Evolutionary conservation across 2,113 vertebrate species (phyloP), one percentile per base, ranked within the genome.

Genomic region (Thinocorus orbignyianus): DNA sequence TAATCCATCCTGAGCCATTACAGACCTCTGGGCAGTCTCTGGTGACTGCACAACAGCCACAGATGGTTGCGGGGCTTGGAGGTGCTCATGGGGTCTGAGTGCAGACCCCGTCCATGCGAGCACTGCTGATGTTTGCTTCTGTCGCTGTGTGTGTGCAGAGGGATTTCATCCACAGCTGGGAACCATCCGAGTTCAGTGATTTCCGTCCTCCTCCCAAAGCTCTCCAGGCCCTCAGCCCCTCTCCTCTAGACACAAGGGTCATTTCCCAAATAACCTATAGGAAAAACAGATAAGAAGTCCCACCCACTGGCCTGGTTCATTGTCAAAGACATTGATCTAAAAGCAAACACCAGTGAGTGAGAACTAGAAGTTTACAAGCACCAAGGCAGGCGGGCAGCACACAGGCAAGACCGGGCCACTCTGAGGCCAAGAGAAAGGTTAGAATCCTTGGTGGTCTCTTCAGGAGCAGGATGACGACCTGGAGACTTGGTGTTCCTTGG

Each of bases 101-200:
- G 5, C n/a, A 30, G 64, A 51, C 37, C 39, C 4, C 1, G 0
- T 0, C 4, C 1, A 6, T 1, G 3, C 3, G 24, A 13, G n/a
- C 3, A 2, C 5, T 2, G 0, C 0, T 4, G 33, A 0, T 5
- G 0, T 5, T n/a, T 19, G 8, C 28, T 68, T 48, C 23, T 70
- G 18, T 26, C 52, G 3, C 14, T 54, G 37, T 51, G 30, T 35
- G 30, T 6, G 39, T 51, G 11, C 20, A 37, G 39, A 23, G 12
- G 37, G 18, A 11, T 25, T 39, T 13, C 49, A 31, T 26, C 33
- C n/a, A 17, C 60, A 49, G n/a, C 55, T 20, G 7, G 33, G 13
- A 72, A 13, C 9, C 2, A 0, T 4, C 25, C 1, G 13, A n/a
- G 44, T 8, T 41, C 10, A 9, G 23, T 10, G 24, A 42, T 31